A percentile compares a stretch with the other conserved stretches of the same genome.
These are phyloP conservation scores for Dinomys branickii DNA, from an alignment of 2,113 vertebrate genomes.

Conservation along the genomic window DNA sequence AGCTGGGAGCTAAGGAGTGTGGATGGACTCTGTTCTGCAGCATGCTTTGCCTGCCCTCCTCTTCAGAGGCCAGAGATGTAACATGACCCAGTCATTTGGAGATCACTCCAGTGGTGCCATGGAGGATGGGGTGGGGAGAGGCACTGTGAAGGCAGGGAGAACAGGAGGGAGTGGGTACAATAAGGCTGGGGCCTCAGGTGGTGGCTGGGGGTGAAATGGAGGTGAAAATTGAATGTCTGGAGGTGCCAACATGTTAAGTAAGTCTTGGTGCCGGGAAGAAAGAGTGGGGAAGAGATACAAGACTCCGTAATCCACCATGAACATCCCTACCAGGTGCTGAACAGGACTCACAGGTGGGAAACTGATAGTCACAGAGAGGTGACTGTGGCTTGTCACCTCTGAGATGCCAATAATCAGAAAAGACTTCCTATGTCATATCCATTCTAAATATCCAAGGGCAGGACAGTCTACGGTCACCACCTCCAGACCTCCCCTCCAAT, in stretches of 20 bases:
- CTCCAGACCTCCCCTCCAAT: neutral
- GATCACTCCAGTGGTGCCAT: neutral
- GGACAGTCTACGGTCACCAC: rapidly evolving
- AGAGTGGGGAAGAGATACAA: neutral
- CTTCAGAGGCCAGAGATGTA: neutral
- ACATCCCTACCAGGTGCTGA: neutral
- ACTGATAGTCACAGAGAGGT: too few relatives aligned
- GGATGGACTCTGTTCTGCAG: neutral
- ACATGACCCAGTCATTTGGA: neutral
- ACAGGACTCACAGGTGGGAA: neutral
- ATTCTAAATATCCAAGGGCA: neutral
- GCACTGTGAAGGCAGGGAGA: neutral
- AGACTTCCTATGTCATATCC: neutral
- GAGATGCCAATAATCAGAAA: neutral
- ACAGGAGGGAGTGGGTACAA: neutral
- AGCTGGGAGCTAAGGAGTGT: neutral
- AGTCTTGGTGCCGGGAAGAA: neutral
- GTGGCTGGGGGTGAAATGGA: neutral
- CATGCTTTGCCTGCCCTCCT: neutral
- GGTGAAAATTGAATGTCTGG: neutral
- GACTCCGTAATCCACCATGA: neutral
- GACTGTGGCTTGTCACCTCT: neutral
- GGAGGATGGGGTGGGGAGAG: neutral
- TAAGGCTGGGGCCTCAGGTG: neutral
- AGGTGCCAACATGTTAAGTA: neutral